Conservation (phyloP, 2,113 vertebrate genomes). For the Mirounga angustirostris region DNA sequence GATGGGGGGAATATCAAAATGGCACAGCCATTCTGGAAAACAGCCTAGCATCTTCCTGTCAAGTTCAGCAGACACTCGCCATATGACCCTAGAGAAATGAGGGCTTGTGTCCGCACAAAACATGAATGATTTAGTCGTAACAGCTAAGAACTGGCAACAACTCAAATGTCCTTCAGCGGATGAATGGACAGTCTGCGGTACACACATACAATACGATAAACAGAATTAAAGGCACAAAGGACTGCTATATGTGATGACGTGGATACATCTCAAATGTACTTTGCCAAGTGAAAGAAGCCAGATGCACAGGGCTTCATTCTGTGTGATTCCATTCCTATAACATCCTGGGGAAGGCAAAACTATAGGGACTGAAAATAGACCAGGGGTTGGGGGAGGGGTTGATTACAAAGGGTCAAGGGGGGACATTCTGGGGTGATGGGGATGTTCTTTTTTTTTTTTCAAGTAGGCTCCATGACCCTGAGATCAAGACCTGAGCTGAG, state of each 20-base stretch:
- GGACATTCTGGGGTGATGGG: not conserved
- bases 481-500: not conserved
- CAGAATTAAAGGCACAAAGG: not conserved
- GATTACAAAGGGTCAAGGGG: not conserved
- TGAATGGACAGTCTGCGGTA: not conserved
- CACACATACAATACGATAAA: not conserved
- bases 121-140: not conserved
- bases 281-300: not conserved
- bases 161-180: not conserved
- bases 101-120: not conserved
- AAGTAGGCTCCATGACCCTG: not conserved
- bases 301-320: not conserved
- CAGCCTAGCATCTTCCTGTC: not conserved
- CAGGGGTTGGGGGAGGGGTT: not conserved
- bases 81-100: not conserved
- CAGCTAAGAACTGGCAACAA: not conserved
- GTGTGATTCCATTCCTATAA: not conserved
- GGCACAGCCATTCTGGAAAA: not conserved
- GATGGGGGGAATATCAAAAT: too few species aligned
- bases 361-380: not conserved
- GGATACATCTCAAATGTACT: accelerated
- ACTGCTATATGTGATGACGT: accelerated
- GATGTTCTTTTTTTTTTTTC: not conserved
- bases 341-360: not conserved
- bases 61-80: not conserved